These are phyloP conservation scores for Pampus argenteus DNA, from an alignment of 2,797 vertebrate species.

Conservation along the genomic window DNA sequence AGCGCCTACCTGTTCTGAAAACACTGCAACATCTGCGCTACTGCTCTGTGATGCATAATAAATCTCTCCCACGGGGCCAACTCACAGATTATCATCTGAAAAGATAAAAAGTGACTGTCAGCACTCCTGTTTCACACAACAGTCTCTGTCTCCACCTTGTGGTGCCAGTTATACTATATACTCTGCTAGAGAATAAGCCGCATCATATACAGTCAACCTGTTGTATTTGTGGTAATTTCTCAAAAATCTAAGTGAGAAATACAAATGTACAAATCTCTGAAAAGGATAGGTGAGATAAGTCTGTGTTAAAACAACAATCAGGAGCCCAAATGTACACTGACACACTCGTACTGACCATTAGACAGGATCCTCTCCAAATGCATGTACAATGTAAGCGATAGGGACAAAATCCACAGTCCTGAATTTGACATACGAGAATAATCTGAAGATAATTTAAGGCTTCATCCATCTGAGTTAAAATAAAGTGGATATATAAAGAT, in stretches of 20 bases:
- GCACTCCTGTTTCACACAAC: constrained; percentile 8
- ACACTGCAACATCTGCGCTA: constrained; percentile 31
- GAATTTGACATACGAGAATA: too few species aligned
- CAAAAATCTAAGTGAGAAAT: neutral
- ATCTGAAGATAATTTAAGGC: too few species aligned
- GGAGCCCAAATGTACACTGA: too few species aligned
- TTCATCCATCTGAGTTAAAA: too few species aligned
- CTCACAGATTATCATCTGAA: constrained; percentile 17
- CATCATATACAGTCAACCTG: neutral
- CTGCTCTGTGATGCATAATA: constrained; percentile 2
- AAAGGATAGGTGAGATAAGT: too few species aligned
- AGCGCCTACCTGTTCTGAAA: neutral
- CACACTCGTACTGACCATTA: too few species aligned
- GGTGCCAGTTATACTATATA: constrained; percentile 31
- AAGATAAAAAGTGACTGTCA: neutral
- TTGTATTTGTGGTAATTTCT: neutral
- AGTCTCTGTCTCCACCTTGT: constrained; percentile 79
- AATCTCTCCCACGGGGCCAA: neutral
- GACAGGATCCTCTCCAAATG: too few species aligned
- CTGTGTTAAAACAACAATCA: too few species aligned
- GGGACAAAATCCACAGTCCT: too few species aligned
- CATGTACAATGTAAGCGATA: too few species aligned
- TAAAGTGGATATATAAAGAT: too few species aligned
- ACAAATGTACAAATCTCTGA: neutral
- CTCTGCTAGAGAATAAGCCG: too few species aligned